Base-by-base conservation (phyloP, 2,113 vertebrate species). In the Castor canadensis region DNA sequence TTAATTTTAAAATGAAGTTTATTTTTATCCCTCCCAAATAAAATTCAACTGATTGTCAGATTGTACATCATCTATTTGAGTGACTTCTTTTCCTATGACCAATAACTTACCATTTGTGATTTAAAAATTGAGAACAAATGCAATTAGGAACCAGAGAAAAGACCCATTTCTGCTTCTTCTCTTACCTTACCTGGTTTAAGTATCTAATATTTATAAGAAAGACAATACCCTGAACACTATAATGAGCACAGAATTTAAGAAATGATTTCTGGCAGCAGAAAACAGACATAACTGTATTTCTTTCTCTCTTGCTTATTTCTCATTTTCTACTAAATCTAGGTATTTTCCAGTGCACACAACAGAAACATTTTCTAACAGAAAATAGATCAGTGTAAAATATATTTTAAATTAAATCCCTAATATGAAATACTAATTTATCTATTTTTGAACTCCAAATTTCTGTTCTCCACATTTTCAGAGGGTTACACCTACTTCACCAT, bases 221-320 rank as follows among this genome's bases (percentile, higher is more conserved):
- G 94, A n/a, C 66, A 71, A 11, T 40, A 71, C 10, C 67, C 19
- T 82, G 30, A 93, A 83, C 16, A 75, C 9, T 90, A 43, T 69
- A 60, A n/a, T 45, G 20, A 88, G 26, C 38, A 81, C 10, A 38
- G 28, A 79, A 86, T 72, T 11, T 76, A 86, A 82, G 22, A 85
- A 91, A 81, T 75, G 35, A 17, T 43, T n/a, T 38, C 28, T 76
- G 38, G 72, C 19, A 91, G n/a, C 3, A 76, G 77, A 5, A 95
- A 85, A 81, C 75, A 20, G 87, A 10, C 1, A 13, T 89, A 93
- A 93, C 77, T 47, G 17, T 88, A 86, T 85, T 88, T 93, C 19
- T 54, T 91, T 83, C 47, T 89, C 30, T 89, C 24, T 84, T 92
- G 28, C 30, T 76, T 86, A 47, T 69, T 91, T 92, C 38, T 95